Percentiles rank a stretch among this genome's conserved stretches.
Conservation (phyloP, 2,888 invertebrate genomes). For the Hydriomena furcata region DNA sequence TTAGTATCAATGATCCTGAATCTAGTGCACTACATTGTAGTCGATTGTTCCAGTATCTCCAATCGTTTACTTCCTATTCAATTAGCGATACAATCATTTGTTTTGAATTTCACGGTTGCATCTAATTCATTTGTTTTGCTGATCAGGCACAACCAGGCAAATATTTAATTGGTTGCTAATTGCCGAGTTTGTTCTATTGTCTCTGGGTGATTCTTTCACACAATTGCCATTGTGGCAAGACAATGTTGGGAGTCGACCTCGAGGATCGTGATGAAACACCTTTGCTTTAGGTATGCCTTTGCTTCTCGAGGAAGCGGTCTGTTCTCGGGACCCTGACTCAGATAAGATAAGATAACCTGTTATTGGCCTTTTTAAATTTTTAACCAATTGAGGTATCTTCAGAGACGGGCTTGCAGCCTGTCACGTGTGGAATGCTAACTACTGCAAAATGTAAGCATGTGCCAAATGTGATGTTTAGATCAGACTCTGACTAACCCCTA, state of each 20-base stretch:
- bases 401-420: too few species aligned
- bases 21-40: constrained; percentile 19
- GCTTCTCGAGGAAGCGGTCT: constrained; percentile 48
- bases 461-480: too few species aligned
- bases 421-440: too few species aligned
- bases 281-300: constrained; percentile 41
- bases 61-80: constrained; percentile 29
- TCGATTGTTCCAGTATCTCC: constrained; percentile 20
- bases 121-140: constrained; percentile 54
- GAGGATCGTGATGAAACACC: constrained; percentile 64
- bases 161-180: constrained; percentile 79
- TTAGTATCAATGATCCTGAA: constrained; percentile 12
- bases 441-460: too few species aligned
- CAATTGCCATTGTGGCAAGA: constrained; percentile 78
- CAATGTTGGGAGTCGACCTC: constrained; percentile 82
- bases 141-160: constrained; percentile 58
- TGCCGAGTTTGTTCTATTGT: constrained; percentile 73
- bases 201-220: constrained; percentile 69
- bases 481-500: too few species aligned
- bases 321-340: constrained; percentile 48
- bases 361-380: constrained; percentile 1
- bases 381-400: too few species aligned
- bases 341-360: constrained; percentile 29
- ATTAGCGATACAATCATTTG: constrained; percentile 38
- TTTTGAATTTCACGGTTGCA: constrained; percentile 41